A percentile compares a stretch with the other conserved stretches of the same genome.
These are phyloP conservation scores for Tipula confusa DNA, from an alignment of 2,888 invertebrate species.

Conservation along the genomic window DNA sequence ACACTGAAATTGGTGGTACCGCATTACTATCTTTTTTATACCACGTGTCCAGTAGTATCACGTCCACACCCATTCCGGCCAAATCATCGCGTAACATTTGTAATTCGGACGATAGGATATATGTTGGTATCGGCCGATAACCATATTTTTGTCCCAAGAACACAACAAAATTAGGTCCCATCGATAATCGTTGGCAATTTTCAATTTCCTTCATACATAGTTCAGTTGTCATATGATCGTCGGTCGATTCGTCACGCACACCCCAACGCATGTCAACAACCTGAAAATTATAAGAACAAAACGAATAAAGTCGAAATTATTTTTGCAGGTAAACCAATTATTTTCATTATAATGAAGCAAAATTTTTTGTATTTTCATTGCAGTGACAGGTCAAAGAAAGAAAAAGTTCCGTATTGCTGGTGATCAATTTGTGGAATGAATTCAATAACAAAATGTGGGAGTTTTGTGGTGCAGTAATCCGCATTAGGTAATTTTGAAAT, in stretches of 20 bases:
- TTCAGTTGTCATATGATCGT: slow-evolving; percentile 99
- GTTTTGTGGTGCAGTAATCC: background rate
- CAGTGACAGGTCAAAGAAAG: background rate
- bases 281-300: slow-evolving; percentile 51
- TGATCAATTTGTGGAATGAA: background rate
- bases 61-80: slow-evolving; percentile 76
- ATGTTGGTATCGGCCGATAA: slow-evolving; percentile 94
- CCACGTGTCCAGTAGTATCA: slow-evolving; percentile 83
- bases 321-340: background rate
- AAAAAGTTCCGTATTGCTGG: background rate
- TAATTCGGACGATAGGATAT: slow-evolving; percentile 86
- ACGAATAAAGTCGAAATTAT: background rate
- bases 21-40: slow-evolving; percentile 95
- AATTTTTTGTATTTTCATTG: background rate
- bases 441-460: background rate
- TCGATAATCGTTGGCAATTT: slow-evolving; percentile 93
- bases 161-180: slow-evolving; percentile 98
- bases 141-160: slow-evolving; percentile 98
- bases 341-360: background rate
- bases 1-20: slow-evolving; percentile 88
- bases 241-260: slow-evolving; percentile 95
- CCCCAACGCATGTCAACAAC: slow-evolving; percentile 99
- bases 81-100: slow-evolving; percentile 82
- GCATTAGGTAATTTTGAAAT: background rate
- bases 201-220: slow-evolving; percentile 97